phyloP scores from a whole-genome alignment of 2,797 vertebrate genomes.

The Bryconaethiops microstoma region DNA sequence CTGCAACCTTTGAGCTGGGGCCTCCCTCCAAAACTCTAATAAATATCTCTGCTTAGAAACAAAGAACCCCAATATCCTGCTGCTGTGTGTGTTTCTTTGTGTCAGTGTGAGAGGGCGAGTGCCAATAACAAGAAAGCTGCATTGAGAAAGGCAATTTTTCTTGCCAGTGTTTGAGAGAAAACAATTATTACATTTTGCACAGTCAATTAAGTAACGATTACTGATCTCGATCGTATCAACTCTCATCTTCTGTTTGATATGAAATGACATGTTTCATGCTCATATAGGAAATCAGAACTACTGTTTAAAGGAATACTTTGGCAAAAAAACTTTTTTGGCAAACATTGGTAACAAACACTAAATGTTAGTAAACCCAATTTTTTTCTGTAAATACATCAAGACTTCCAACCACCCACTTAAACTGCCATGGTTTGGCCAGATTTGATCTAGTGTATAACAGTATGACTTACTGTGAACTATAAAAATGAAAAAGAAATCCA shows the following conservation, averaged over 20 bases:
- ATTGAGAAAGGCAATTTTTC: slow-evolving; percentile 21
- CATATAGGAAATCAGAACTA: neutral
- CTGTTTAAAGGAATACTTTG: no score
- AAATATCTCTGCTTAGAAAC: slow-evolving; percentile 59
- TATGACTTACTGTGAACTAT: no score
- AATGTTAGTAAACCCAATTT: no score
- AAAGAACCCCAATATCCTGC: slow-evolving; percentile 64
- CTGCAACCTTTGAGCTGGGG: slow-evolving; percentile 37
- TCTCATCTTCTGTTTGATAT: neutral
- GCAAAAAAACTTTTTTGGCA: no score
- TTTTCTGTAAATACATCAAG: no score
- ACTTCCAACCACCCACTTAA: no score
- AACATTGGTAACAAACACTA: no score
- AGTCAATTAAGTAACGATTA: slow-evolving; percentile 26
- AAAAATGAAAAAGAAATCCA: no score
- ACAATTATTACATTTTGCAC: slow-evolving; percentile 50
- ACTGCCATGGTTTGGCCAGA: no score
- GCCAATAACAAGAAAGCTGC: slow-evolving; percentile 20
- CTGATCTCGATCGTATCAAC: neutral
- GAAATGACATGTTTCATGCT: neutral
- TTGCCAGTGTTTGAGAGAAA: slow-evolving; percentile 34
- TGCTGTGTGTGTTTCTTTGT: slow-evolving; percentile 42
- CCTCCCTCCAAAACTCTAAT: slow-evolving; percentile 62
- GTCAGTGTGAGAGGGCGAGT: neutral
- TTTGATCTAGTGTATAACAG: no score